Base-by-base conservation (phyloP, 2,888 invertebrate species). In the Stegana nigrithorax region DNA sequence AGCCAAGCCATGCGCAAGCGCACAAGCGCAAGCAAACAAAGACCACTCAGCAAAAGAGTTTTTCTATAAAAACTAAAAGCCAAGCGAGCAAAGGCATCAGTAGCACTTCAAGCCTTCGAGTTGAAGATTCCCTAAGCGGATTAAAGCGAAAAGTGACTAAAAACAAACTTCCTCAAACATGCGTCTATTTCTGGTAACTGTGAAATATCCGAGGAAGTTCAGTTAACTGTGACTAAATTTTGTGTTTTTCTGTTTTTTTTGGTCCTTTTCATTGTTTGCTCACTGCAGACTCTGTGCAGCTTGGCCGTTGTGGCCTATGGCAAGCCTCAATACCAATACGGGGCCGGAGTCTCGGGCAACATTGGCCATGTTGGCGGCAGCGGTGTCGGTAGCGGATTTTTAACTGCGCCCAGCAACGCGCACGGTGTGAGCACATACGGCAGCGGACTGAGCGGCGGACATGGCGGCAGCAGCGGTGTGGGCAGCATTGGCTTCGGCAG, bases 251-350 rank as follows among this genome's bases (percentile, higher is more conserved):
- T 55, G 7, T 14, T 44, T 5, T 27, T n/a, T 44, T 19, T 44
- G 25, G 53, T 17, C 8, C 39, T 21, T n/a, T 6, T 2, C 6
- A 17, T n/a, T n/a, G n/a, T 12, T 12, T 8, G 1, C 14, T 32
- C n/a, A 39, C 12, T 59, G 19, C 55, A 81, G 82, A 72, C 73
- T 51, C 57, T 82, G n/a, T 76, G 73, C 69, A 63, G 72, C 10
- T 63, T 81, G 51, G 55, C 67, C 29, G 71, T 73, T 36, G 63
- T 80, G 29, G 70, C 72, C 23, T 69, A 70, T 60, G 81, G 73
- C 67, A 82, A 82, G 66, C 82, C 81, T 0, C 81, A 81, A 63
- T 81, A 81, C 58, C 80, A 81, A 60, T 81, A 81, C 63, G 75
- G 73, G 62, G 73, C 67, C 62, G 82, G 82, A 1, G 65, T 80